Evolutionary conservation across 2,888 invertebrate species (phyloP), one percentile per base, ranked within the genome.

Genomic region (Luperina testacea): DNA sequence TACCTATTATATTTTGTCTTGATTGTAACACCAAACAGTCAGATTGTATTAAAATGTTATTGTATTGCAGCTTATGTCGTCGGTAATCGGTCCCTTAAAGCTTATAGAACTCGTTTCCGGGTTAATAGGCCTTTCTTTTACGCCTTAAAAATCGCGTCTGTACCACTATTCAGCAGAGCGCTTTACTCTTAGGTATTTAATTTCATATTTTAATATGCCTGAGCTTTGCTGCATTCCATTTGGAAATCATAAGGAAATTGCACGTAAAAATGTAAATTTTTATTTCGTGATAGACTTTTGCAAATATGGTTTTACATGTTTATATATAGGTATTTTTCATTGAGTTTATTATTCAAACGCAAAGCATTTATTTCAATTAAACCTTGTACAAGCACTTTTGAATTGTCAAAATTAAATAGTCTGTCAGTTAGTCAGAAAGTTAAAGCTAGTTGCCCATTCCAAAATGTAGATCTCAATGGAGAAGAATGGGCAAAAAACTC

Each of bases 121-220:
- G 90, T 83, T n/a, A 78, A 89, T 74, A 85, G 76, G 61, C 85
- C 89, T 24, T 87, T 87, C 74, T 72, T 76, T 80, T 84, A 72
- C 68, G 15, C 73, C 45, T 61, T 87, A 42, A 75, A 63, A 73
- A 27, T 45, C 9, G 57, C 70, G 17, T 70, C 72, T n/a, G 5
- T 75, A n/a, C 27, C 59, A 17, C 65, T 89, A 45, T 89, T 89
- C 78, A 79, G 11, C 38, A 86, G 88, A n/a, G 71, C 75, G 68
- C 81, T 82, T 69, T 70, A 71, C 24, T 71, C 64, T 70, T 87
- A 85, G 82, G 78, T 84, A 82, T 48, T 64, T 24, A 79, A 17
- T 51, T 65, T 63, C 1, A 65, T 42, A 70, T 74, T 32, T 77
- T 78, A 42, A 27, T 27, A 63, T 27, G 79, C 68, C 83, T 82